Evolutionary conservation across 2,797 vertebrate genomes (phyloP).

Genomic region (Trichosurus vulpecula): DNA sequence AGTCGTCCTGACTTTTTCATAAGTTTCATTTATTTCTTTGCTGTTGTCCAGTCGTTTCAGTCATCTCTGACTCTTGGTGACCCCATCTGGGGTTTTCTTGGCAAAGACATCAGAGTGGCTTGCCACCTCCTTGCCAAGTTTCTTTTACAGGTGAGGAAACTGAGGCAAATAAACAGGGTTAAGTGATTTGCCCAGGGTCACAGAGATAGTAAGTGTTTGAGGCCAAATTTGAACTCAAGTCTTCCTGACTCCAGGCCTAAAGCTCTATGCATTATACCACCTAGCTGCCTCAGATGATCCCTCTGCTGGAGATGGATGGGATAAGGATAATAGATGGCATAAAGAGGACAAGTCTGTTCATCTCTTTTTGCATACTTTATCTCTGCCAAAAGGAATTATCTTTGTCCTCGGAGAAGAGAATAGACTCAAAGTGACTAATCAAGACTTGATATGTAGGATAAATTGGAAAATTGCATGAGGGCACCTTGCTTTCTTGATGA

Average conservation of each 20-base stretch:
- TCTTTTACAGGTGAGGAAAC: not conserved
- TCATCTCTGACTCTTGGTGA: not conserved
- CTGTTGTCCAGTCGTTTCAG: not conserved
- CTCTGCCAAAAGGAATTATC: not conserved
- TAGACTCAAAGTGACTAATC: not conserved
- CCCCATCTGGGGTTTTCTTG: not conserved
- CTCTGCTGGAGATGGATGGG: not conserved
- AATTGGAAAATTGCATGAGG: not conserved
- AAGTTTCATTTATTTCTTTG: not conserved
- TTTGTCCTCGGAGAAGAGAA: not conserved
- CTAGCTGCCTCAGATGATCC: not conserved
- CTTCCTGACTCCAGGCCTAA: not conserved
- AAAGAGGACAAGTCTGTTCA: not conserved
- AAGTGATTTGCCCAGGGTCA: not conserved
- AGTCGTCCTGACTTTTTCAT: not conserved
- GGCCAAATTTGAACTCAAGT: not conserved
- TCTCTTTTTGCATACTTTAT: not conserved
- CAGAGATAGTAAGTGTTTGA: not conserved
- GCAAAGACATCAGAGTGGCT: not conserved
- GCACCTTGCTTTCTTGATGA: not conserved
- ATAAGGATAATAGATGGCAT: not conserved
- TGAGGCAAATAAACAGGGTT: not conserved
- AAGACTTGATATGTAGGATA: not conserved
- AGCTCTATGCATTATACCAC: not conserved
- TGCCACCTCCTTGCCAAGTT: not conserved